Base-by-base conservation (phyloP, 2,888 invertebrate species). In the Agrypnus murinus region DNA sequence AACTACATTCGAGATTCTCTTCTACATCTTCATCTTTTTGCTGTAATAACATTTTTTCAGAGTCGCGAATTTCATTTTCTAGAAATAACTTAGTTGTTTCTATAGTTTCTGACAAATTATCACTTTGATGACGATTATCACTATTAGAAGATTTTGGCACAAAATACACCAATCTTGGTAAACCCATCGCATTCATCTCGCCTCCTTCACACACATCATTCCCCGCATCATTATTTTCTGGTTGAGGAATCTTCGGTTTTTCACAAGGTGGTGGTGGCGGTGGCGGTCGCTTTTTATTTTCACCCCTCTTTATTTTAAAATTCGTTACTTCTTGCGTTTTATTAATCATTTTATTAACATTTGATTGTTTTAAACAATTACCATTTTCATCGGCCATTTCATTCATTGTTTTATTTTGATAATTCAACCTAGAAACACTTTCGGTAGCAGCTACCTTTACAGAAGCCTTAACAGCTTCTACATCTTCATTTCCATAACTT, bases 101-200 rank as follows among this genome's bases (percentile, higher is more conserved):
- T 85, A 88, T 48, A 84, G 87, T 71, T 77, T 87, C 88, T 9
- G 25, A 45, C 2, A 15, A 86, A 65, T 89, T 85, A 31, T 65
- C 59, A 7, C 4, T 3, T 4, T 9, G 8, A 7, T 19, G 31
- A 59, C 43, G 46, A 19, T 40, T 32, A 14, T 46, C 15, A 15
- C 15, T 4, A 3, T 77, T 74, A 46, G 69, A 69, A 55, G 87
- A 87, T 81, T 92, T 92, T 8, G 92, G 91, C 19, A 93, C 91
- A 82, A 92, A 90, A 84, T 93, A 92, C 67, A 93, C 92, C 5
- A 93, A 85, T 55, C 93, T 88, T 10, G 92, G 93, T 72, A 92
- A 83, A 75, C 87, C 86, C 81, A 62, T 5, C 6, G 9, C 65
- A 7, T 17, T 40, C 10, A 43, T 19, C 34, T 15, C 32, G 6